phyloP scores from a whole-genome alignment of 2,797 vertebrate species.

The Zenarchopterus dispar region DNA sequence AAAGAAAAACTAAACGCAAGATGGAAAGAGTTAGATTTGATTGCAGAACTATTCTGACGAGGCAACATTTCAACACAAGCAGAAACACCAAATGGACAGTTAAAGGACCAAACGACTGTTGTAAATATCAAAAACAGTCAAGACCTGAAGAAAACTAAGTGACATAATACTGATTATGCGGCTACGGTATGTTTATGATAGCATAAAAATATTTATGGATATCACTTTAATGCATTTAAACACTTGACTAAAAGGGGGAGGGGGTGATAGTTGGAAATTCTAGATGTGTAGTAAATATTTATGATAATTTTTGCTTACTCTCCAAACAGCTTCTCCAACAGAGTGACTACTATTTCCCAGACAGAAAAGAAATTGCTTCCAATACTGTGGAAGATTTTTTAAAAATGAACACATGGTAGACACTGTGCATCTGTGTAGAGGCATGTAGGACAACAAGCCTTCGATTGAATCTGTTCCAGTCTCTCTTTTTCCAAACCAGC shows the following conservation, averaged over 20 bases:
- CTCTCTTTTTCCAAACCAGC: constrained; percentile 70
- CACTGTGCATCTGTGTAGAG: constrained; percentile 37
- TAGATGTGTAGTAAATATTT: background rate
- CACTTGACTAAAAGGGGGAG: background rate
- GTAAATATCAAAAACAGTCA: too few species aligned
- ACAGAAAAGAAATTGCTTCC: constrained; percentile 28
- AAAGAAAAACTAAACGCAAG: too few species aligned
- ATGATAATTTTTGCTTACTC: constrained; percentile 15
- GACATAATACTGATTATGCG: too few species aligned
- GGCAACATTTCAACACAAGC: too few species aligned
- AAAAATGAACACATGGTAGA: constrained; percentile 57
- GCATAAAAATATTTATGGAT: background rate
- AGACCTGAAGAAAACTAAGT: too few species aligned
- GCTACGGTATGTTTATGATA: background rate
- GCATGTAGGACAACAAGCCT: constrained; percentile 75
- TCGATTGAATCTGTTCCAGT: constrained; percentile 76
- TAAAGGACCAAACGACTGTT: too few species aligned
- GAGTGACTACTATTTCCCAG: constrained; percentile 21
- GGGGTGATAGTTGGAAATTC: constrained; percentile 9
- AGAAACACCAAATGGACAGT: too few species aligned
- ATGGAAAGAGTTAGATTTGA: too few species aligned
- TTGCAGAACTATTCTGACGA: too few species aligned
- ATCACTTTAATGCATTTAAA: background rate
- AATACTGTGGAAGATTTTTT: constrained; percentile 43
- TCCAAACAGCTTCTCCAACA: constrained; percentile 29